Evolutionary conservation across 37 sponge, comb jelly and placozoan genomes (phyloP).

Genomic region (Beroe forskalii): DNA sequence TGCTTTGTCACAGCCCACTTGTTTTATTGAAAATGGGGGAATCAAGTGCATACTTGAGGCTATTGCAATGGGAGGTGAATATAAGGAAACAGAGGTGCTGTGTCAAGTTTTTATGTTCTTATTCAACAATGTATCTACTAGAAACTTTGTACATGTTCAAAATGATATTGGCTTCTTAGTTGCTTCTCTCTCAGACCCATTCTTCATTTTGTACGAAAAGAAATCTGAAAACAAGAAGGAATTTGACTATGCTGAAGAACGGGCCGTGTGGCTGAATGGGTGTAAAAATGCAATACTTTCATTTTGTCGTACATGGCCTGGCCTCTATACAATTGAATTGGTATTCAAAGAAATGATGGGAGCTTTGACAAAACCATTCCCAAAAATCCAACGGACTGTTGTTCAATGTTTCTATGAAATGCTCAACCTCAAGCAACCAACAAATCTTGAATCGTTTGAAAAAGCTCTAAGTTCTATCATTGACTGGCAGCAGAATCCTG

Average conservation of each 20-base stretch:
- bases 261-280: slow-evolving; percentile 11
- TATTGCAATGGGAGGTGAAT: slow-evolving; percentile 59
- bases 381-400: slow-evolving; percentile 45
- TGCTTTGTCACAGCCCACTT: slow-evolving; percentile 21
- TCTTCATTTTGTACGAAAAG: slow-evolving; percentile 47
- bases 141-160: slow-evolving; percentile 37
- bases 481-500: slow-evolving; percentile 59
- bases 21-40: slow-evolving; percentile 43
- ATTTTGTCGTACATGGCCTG: slow-evolving; percentile 61
- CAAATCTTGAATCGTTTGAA: slow-evolving; percentile 53
- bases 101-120: slow-evolving; percentile 63
- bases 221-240: slow-evolving; percentile 44
- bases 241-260: slow-evolving; percentile 32
- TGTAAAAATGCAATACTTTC: slow-evolving; percentile 49
- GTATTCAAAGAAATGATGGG: slow-evolving; percentile 48
- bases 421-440: slow-evolving; percentile 21
- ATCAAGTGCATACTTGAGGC: slow-evolving; percentile 39
- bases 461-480: slow-evolving; percentile 48
- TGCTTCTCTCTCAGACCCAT: slow-evolving; percentile 36
- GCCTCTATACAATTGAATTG: slow-evolving; percentile 31
- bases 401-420: slow-evolving; percentile 37
- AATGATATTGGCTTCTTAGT: slow-evolving; percentile 58
- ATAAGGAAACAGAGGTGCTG: slow-evolving; percentile 35
- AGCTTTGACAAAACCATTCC: slow-evolving; percentile 10
- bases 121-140: slow-evolving; percentile 20